Conservation (phyloP, 2,888 invertebrate species). For the Heliconius charithonia region DNA sequence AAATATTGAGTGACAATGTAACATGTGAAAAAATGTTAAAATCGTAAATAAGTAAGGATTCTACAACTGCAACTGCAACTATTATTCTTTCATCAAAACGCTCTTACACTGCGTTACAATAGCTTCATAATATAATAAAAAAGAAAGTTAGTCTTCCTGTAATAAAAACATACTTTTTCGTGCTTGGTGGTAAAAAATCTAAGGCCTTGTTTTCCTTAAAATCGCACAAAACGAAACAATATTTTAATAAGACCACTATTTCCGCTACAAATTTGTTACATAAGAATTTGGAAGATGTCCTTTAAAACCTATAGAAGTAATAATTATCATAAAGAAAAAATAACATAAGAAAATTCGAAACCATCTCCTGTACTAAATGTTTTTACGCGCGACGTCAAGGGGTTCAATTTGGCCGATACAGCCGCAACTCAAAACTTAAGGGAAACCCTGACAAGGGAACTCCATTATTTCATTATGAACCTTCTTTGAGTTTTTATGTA, state of each 20-base stretch:
- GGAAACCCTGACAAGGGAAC: conserved; percentile 68
- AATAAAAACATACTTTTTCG: background rate
- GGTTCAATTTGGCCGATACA: conserved; percentile 64
- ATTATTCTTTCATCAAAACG: too few relatives aligned
- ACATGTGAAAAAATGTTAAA: too few relatives aligned
- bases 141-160: background rate
- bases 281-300: too few relatives aligned
- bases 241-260: background rate
- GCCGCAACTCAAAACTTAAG: conserved; percentile 62
- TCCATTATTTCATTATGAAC: conserved; percentile 71
- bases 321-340: too few relatives aligned
- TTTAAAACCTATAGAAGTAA: too few relatives aligned
- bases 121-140: too few relatives aligned
- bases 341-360: background rate
- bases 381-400: conserved; percentile 58
- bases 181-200: background rate
- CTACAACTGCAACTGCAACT: too few relatives aligned
- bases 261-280: background rate
- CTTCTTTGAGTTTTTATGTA: conserved; percentile 59
- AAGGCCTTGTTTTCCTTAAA: background rate
- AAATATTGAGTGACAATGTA: too few relatives aligned
- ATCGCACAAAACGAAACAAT: background rate
- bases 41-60: too few relatives aligned
- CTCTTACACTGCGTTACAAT: too few relatives aligned
- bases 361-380: conserved; percentile 54